A percentile compares a stretch with the other conserved stretches of the same genome.
Evolutionary conservation across 2,888 invertebrate species (phyloP).

Genomic region (Laothoe populi): DNA sequence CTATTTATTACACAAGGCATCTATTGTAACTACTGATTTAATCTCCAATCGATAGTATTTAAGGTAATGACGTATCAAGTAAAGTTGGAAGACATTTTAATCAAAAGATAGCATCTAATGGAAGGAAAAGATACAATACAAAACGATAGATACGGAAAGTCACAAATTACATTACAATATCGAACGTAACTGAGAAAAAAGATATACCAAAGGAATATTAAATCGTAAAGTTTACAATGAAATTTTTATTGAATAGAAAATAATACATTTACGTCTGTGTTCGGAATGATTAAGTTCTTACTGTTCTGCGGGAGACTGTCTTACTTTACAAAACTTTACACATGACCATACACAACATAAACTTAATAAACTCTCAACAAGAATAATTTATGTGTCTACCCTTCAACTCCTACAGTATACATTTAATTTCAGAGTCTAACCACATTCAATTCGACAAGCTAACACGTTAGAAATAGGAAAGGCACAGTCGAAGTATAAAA

Average conservation of each 20-base stretch:
- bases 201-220: slow-evolving; percentile 47
- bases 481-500: slow-evolving; percentile 85
- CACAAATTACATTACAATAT: slow-evolving; percentile 40
- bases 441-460: slow-evolving; percentile 76
- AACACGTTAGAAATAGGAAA: slow-evolving; percentile 83
- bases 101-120: slow-evolving; percentile 46
- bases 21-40: slow-evolving; percentile 51
- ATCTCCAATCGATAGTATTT: slow-evolving; percentile 47
- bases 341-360: slow-evolving; percentile 54
- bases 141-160: slow-evolving; percentile 35
- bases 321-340: slow-evolving; percentile 55
- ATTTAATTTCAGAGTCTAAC: slow-evolving; percentile 70
- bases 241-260: slow-evolving; percentile 48
- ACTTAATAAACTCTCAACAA: slow-evolving; percentile 65
- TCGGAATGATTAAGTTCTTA: slow-evolving; percentile 64
- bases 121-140: slow-evolving; percentile 41
- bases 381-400: slow-evolving; percentile 58
- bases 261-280: slow-evolving; percentile 45
- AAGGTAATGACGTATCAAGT: slow-evolving; percentile 46
- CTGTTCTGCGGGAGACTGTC: slow-evolving; percentile 48
- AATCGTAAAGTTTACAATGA: slow-evolving; percentile 47
- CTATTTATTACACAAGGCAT: slow-evolving; percentile 50
- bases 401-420: slow-evolving; percentile 72
- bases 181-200: slow-evolving; percentile 45
- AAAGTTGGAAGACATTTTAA: slow-evolving; percentile 67